These are phyloP conservation scores for Ptychochromis oligacanthus DNA, from an alignment of 2,113 vertebrate genomes.

Conservation along the genomic window DNA sequence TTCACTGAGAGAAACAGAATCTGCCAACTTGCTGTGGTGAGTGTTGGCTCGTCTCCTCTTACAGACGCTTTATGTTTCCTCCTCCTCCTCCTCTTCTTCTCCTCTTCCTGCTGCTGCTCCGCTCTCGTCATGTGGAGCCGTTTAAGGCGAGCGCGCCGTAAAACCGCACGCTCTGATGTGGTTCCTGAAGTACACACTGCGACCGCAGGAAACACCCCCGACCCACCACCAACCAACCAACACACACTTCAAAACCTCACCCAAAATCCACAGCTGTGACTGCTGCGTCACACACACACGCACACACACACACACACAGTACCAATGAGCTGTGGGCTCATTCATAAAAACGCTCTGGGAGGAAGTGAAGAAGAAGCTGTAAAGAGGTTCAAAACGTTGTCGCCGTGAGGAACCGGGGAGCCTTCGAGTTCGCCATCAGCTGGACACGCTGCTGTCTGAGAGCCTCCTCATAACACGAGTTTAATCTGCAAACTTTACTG, in stretches of 20 bases:
- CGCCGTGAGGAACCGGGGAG: not conserved
- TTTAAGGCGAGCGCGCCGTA: conserved; percentile 81
- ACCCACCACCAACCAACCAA: conserved; percentile 32
- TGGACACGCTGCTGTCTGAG: too few relatives aligned
- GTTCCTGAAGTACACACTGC: conserved; percentile 88
- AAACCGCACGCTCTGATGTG: conserved; percentile 95
- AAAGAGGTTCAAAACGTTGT: not conserved
- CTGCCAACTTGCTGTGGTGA: conserved; percentile 35
- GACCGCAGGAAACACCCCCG: conserved; percentile 57
- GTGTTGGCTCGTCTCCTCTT: not conserved
- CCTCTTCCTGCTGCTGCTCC: conserved; percentile 76
- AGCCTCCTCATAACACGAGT: not conserved
- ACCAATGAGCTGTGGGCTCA: not conserved
- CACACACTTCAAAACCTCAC: not conserved
- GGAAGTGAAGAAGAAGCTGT: not conserved
- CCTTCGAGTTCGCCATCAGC: not conserved
- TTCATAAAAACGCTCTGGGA: not conserved
- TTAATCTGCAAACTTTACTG: not conserved
- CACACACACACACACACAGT: not conserved
- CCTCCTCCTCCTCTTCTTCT: conserved; percentile 55
- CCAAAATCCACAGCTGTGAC: not conserved
- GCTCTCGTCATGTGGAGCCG: conserved; percentile 89
- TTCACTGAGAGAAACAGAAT: conserved; percentile 68
- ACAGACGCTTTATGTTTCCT: not conserved
- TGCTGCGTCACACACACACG: not conserved